Evolutionary conservation across 2,888 invertebrate species (phyloP), one percentile per base, ranked within the genome.

Genomic region (Nomada ferruginata): DNA sequence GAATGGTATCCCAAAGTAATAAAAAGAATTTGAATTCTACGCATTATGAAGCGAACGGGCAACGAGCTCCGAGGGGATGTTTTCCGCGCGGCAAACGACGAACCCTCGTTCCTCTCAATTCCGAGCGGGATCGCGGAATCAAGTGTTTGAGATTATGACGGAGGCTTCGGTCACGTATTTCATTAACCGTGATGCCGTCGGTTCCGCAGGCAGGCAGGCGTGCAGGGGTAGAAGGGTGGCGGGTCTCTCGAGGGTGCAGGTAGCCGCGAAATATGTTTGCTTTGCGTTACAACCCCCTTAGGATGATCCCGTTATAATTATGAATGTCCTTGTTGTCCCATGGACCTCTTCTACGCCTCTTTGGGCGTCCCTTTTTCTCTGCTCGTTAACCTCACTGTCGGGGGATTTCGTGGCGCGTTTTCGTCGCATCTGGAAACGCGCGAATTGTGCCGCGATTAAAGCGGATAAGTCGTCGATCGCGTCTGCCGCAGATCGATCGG

Each of bases 121-220:
- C 77, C 86, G 70, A 77, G 82, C 77, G 71, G 82, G 76, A 80
- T 84, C 84, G 85, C 84, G 89, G 90, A 93, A 93, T 92, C 93
- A 92, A 93, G 93, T 92, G 93, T 93, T 93, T 91, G 92, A 93
- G 93, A 93, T 93, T 93, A 93, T 93, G 93, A 93, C 92, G 90
- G 87, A 91, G 90, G 91, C 91, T 91, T 90, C 91, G 93, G 93
- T 93, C 93, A 93, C 93, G 93, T 93, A 93, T 93, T 93, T 93
- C 93, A 93, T 93, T 93, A 93, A 92, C 92, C 92, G 90, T 91
- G 91, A 90, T 87, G 89, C 89, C 89, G 77, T 87, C 84, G 87
- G 87, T 84, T 82, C 83, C 78, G 26, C 9, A 29, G 15, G 59
- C 59, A 29, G 23, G 11, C n/a, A 44, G 15, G 70, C n/a, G 70